Percentiles rank a stretch among this genome's conserved stretches.
Evolutionary conservation across 1,140 invertebrate species (phyloP).

Genomic region (Temnothorax nylanderi): DNA sequence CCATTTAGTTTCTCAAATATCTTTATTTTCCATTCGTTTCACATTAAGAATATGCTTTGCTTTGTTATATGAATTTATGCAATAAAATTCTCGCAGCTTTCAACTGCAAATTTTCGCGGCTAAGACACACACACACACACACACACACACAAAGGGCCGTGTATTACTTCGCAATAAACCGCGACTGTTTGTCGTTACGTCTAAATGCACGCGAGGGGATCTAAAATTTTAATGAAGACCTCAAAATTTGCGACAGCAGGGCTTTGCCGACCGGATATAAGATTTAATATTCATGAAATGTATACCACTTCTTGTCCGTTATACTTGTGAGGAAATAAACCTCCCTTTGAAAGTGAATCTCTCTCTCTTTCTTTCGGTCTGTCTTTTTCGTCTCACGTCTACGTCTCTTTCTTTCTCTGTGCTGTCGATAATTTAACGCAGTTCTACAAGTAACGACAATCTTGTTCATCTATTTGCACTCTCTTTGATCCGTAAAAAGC

Average conservation of each 20-base stretch:
- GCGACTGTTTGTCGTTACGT: slow-evolving; percentile 45
- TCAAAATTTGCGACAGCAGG: slow-evolving; percentile 46
- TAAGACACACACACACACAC: background rate
- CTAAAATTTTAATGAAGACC: slow-evolving; percentile 55
- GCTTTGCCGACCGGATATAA: slow-evolving; percentile 43
- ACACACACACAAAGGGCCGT: background rate
- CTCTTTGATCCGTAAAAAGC: slow-evolving; percentile 29
- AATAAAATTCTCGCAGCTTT: slow-evolving; percentile 27
- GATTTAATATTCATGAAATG: slow-evolving; percentile 63
- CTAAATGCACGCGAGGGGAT: slow-evolving; percentile 32
- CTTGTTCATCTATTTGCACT: slow-evolving; percentile 42
- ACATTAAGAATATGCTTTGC: background rate
- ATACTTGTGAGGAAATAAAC: slow-evolving; percentile 38
- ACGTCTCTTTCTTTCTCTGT: background rate
- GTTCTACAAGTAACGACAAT: slow-evolving; percentile 4
- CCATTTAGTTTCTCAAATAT: background rate
- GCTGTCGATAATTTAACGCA: slow-evolving; percentile 26
- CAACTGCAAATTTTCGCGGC: slow-evolving; percentile 42
- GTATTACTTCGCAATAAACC: slow-evolving; percentile 44
- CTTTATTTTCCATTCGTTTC: background rate
- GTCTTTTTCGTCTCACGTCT: background rate
- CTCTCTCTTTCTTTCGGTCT: background rate
- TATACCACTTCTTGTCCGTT: slow-evolving; percentile 41
- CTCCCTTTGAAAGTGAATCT: background rate
- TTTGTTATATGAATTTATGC: slow-evolving; percentile 19